Evolutionary conservation across 1,140 invertebrate genomes (phyloP).

Genomic region (Drosophila mauritiana): DNA sequence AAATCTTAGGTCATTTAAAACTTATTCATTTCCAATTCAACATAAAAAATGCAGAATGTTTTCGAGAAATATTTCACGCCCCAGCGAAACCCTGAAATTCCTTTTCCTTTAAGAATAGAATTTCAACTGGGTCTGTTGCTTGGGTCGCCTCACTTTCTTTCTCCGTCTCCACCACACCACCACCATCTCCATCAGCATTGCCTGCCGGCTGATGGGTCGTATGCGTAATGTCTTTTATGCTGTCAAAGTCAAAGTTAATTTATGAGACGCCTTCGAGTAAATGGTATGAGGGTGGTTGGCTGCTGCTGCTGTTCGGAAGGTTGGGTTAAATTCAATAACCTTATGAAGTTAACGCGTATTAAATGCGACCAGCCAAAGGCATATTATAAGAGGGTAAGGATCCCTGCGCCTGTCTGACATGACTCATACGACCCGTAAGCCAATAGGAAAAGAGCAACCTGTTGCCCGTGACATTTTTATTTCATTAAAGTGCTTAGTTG

Average conservation of each 20-base stretch:
- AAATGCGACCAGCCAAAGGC: slow-evolving; percentile 47
- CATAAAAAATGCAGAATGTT: background rate
- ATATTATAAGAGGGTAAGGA: slow-evolving; percentile 13
- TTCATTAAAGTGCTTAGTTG: slow-evolving; percentile 21
- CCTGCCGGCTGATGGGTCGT: slow-evolving; percentile 42
- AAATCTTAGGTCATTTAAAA: background rate
- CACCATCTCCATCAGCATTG: background rate
- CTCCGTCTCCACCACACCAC: background rate
- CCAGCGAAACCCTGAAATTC: slow-evolving; percentile 1
- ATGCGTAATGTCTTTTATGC: slow-evolving; percentile 75
- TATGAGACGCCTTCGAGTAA: slow-evolving; percentile 40
- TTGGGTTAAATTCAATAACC: slow-evolving; percentile 68
- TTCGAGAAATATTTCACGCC: slow-evolving; percentile 23
- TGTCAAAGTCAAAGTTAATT: slow-evolving; percentile 76
- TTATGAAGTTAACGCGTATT: slow-evolving; percentile 74
- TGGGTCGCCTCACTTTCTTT: too few relatives aligned
- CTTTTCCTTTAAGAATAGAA: slow-evolving; percentile 24
- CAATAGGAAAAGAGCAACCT: slow-evolving; percentile 34
- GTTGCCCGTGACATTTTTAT: slow-evolving; percentile 45
- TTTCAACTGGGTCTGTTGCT: slow-evolving; percentile 16
- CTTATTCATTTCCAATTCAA: background rate
- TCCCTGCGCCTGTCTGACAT: slow-evolving; percentile 12
- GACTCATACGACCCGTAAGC: slow-evolving; percentile 39
- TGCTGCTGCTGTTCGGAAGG: background rate
- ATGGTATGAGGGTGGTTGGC: slow-evolving; percentile 9